These are phyloP conservation scores for Polyodon spathula DNA, from an alignment of 2,113 vertebrate species.

Conservation along the genomic window DNA sequence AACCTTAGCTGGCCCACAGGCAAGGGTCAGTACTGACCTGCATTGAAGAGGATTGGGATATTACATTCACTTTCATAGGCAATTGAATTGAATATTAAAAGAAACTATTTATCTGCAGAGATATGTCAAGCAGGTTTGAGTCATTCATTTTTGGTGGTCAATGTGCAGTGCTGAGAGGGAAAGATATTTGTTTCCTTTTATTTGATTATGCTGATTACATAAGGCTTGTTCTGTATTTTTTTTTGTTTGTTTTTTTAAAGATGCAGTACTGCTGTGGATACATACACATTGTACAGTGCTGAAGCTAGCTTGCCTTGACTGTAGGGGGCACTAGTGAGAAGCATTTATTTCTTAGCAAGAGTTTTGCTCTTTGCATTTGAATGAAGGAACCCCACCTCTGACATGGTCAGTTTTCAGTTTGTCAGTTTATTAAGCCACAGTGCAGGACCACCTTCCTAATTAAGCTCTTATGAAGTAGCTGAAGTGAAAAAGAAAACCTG, in stretches of 20 bases:
- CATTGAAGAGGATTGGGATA: constrained; percentile 41
- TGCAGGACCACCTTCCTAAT: constrained; percentile 41
- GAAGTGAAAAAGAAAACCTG: constrained; percentile 40
- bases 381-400: constrained; percentile 37
- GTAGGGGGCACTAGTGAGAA: constrained; percentile 40
- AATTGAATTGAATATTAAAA: constrained; percentile 55
- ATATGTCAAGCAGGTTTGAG: constrained; percentile 37
- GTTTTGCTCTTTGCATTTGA: constrained; percentile 28
- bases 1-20: constrained; percentile 60
- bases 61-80: constrained; percentile 43
- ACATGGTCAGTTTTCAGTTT: constrained; percentile 34
- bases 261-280: constrained; percentile 34
- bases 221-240: constrained; percentile 27
- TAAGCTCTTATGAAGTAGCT: constrained; percentile 47
- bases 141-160: constrained; percentile 39
- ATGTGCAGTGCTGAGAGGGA: constrained; percentile 45
- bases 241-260: constrained; percentile 31
- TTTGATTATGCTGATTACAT: constrained; percentile 33
- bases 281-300: constrained; percentile 34
- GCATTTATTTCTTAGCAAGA: constrained; percentile 22
- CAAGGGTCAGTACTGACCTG: constrained; percentile 59
- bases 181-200: constrained; percentile 30
- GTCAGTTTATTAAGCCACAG: constrained; percentile 45
- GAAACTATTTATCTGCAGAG: constrained; percentile 43
- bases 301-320: constrained; percentile 34